Evolutionary conservation across 2,113 vertebrate genomes (phyloP).

Genomic region (human (Homo sapiens)): GRCh38 chr6:156116001-156116500

Average conservation of each 20-base stretch:
- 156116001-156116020: constrained; percentile 87
- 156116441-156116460: not conserved
- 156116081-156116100: constrained; percentile 82
- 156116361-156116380: not conserved
- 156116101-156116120: constrained; percentile 84
- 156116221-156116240: not conserved
- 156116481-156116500: not conserved
- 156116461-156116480: fast-evolving
- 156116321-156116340: not conserved
- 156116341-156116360: not conserved
- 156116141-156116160: constrained; percentile 81
- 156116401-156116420: not conserved
- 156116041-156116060: constrained; percentile 80
- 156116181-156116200: constrained; percentile 68
- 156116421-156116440: not conserved
- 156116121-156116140: constrained; percentile 83
- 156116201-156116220: constrained; percentile 55
- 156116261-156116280: not conserved
- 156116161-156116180: constrained; percentile 83
- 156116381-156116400: not conserved
- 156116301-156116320: not conserved
- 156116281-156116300: not conserved
- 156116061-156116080: constrained; percentile 86
- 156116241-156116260: not conserved
- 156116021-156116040: constrained; percentile 87